phyloP scores from a whole-genome alignment of 1,140 invertebrate genomes.

The Drosophila ogumai region DNA sequence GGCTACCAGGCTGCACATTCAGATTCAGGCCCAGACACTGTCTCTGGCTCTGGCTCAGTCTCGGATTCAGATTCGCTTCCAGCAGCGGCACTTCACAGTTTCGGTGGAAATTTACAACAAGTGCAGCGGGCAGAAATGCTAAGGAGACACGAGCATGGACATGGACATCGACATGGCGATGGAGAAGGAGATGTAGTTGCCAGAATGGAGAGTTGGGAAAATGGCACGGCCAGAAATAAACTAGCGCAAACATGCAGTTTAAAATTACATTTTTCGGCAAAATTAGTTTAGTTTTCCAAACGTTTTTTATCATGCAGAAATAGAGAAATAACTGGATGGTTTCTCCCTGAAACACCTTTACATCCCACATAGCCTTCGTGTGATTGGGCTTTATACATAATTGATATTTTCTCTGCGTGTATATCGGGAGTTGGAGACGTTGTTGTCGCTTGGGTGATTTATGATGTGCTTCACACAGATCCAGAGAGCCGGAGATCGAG shows the following conservation, averaged over 20 bases:
- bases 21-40: constrained; percentile 22
- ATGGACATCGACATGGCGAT: constrained; percentile 37
- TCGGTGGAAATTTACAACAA: constrained; percentile 81
- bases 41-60: constrained; percentile 1
- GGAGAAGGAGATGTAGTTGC: constrained; percentile 23
- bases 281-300: neutral
- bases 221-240: constrained; percentile 12
- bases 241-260: too few relatives aligned
- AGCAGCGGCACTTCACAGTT: constrained; percentile 64
- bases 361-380: too few relatives aligned
- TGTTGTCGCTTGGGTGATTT: constrained; percentile 64
- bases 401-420: constrained; percentile 13
- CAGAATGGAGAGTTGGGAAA: constrained; percentile 21
- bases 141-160: constrained; percentile 65
- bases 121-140: constrained; percentile 70
- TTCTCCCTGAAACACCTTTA: neutral
- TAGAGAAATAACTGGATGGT: neutral
- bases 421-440: constrained; percentile 15
- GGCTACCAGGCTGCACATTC: constrained; percentile 42
- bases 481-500: constrained; percentile 7
- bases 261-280: too few relatives aligned
- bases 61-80: constrained; percentile 41
- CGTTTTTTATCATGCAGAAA: neutral
- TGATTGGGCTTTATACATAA: too few relatives aligned
- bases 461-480: constrained; percentile 75